Evolutionary conservation across 1,140 invertebrate species (phyloP).

Genomic region (Drosophila novamexicana): DNA sequence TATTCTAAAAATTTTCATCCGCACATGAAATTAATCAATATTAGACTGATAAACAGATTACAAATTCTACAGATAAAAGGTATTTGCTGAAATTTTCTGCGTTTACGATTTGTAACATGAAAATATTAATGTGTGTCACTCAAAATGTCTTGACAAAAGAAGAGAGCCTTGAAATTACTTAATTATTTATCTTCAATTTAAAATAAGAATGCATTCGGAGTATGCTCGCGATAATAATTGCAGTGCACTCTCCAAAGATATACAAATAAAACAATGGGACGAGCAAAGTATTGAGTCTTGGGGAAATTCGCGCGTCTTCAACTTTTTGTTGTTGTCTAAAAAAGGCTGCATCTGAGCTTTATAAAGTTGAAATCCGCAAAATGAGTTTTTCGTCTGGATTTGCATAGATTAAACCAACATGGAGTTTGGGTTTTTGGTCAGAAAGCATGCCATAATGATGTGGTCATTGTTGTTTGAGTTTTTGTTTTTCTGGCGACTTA

Average conservation of each 20-base stretch:
- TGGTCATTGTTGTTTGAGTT: conserved; percentile 37
- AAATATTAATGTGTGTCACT: too few species aligned
- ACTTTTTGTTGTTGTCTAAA: conserved; percentile 7
- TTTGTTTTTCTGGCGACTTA: conserved; percentile 36
- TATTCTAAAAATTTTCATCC: too few species aligned
- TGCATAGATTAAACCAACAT: conserved; percentile 78
- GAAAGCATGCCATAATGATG: conserved; percentile 39
- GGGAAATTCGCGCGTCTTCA: conserved; percentile 1
- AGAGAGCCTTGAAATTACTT: too few species aligned
- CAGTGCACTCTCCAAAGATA: too few species aligned
- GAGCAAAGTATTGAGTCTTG: conserved; percentile 21
- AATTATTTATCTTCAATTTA: too few species aligned
- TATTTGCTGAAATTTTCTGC: too few species aligned
- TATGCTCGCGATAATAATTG: neutral
- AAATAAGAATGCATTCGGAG: too few species aligned
- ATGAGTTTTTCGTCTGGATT: conserved; percentile 75
- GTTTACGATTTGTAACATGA: too few species aligned
- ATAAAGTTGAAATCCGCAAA: conserved; percentile 77
- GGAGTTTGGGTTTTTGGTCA: conserved; percentile 35
- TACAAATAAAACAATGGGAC: neutral
- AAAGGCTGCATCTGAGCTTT: conserved; percentile 54
- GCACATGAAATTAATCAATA: too few species aligned
- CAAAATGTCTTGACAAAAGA: too few species aligned
- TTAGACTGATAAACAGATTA: too few species aligned
- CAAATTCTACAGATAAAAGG: too few species aligned